phyloP scores from a whole-genome alignment of 2,888 invertebrate species.

The Rhodophaea formosa region DNA sequence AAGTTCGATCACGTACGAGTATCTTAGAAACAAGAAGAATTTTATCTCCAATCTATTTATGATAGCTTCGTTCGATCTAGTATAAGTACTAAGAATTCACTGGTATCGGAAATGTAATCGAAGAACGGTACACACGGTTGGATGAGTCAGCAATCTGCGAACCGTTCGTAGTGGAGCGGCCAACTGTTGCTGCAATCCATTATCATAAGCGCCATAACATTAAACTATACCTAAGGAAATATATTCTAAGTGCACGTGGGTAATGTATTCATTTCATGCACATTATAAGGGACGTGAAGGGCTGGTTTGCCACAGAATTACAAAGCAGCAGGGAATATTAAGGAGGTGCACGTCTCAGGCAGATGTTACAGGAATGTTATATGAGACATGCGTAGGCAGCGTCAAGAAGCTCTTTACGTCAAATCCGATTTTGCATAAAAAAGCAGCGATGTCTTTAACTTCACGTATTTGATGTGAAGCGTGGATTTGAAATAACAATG shows the following conservation, averaged over 20 bases:
- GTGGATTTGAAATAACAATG: no score
- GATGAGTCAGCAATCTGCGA: slow-evolving; percentile 1
- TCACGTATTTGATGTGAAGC: neutral
- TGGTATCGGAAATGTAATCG: slow-evolving; percentile 3
- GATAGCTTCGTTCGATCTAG: neutral
- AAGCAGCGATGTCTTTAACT: no score
- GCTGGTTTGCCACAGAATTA: neutral
- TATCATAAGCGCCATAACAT: neutral
- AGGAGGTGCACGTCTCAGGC: neutral
- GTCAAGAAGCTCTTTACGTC: neutral
- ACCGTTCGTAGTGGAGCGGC: neutral
- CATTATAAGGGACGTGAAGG: slow-evolving; percentile 3
- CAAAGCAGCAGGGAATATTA: slow-evolving; percentile 1
- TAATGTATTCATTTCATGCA: slow-evolving; percentile 14
- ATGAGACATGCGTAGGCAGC: slow-evolving; percentile 1
- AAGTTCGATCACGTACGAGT: no score
- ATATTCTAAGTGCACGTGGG: neutral
- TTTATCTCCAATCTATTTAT: no score
- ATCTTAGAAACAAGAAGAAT: no score
- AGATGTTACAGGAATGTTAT: neutral
- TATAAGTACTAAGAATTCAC: neutral
- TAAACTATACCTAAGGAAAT: neutral
- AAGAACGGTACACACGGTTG: slow-evolving; percentile 5
- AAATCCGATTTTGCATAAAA: neutral
- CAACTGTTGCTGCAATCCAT: slow-evolving; percentile 10